phyloP scores from a whole-genome alignment of 2,113 vertebrate genomes.

The Macrotis lagotis region DNA sequence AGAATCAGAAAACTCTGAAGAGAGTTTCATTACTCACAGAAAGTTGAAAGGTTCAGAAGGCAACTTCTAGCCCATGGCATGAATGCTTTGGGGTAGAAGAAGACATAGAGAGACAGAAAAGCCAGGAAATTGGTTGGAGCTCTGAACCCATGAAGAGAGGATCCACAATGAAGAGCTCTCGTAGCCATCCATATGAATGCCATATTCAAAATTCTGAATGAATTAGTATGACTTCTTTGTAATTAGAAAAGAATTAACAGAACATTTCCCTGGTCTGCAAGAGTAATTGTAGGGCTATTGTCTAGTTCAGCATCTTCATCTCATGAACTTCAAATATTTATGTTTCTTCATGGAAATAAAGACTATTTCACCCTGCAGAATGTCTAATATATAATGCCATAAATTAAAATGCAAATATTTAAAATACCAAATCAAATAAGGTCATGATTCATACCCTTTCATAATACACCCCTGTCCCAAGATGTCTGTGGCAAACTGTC shows the following conservation, averaged over 20 bases:
- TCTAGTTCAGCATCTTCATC: background rate
- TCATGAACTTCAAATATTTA: background rate
- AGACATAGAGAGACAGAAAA: background rate
- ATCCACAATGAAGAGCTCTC: background rate
- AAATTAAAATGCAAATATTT: background rate
- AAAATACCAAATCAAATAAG: background rate
- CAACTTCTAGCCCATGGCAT: background rate
- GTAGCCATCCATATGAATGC: background rate
- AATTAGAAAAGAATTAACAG: background rate
- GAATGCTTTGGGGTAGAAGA: background rate
- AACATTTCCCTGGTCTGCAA: background rate
- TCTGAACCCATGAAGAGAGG: background rate
- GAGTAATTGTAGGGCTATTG: background rate
- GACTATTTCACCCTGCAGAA: too few relatives aligned
- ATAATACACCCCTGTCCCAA: background rate
- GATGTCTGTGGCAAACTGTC: background rate
- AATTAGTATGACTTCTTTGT: background rate
- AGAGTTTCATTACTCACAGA: background rate
- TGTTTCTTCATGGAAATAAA: background rate
- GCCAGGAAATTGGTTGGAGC: background rate
- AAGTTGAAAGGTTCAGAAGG: background rate
- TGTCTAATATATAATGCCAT: too few relatives aligned
- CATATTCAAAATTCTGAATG: background rate
- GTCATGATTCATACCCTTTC: background rate
- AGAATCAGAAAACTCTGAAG: background rate